A percentile compares a stretch with the other conserved stretches of the same genome.
Conservation (phyloP, 2,888 invertebrate species). For the Euphydryas editha region DNA sequence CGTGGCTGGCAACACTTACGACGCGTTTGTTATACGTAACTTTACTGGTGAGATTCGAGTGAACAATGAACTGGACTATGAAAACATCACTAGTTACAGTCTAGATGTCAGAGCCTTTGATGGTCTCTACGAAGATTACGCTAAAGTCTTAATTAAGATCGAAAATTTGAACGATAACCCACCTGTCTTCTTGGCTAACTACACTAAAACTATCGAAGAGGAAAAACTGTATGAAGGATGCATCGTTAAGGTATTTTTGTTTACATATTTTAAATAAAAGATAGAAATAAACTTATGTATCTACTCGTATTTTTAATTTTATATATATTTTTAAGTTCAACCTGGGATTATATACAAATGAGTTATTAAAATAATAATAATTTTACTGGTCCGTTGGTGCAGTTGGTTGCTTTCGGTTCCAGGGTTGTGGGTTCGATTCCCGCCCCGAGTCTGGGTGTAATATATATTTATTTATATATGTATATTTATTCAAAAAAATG, state of each 20-base stretch:
- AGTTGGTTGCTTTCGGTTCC: no score
- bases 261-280: background rate
- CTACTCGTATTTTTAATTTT: no score
- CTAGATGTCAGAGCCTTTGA: constrained; percentile 93
- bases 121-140: constrained; percentile 91
- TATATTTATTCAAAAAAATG: no score
- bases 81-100: constrained; percentile 92
- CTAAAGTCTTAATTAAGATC: constrained; percentile 92
- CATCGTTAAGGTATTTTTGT: constrained; percentile 83
- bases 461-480: no score
- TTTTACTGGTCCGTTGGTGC: no score
- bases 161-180: constrained; percentile 97
- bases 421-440: no score
- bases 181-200: constrained; percentile 90
- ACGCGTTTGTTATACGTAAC: constrained; percentile 93
- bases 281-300: background rate
- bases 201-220: constrained; percentile 89
- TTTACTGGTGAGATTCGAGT: constrained; percentile 94
- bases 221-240: constrained; percentile 88
- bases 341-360: no score
- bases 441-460: no score
- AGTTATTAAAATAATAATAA: no score
- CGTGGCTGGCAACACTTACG: constrained; percentile 91
- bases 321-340: no score
- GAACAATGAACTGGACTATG: constrained; percentile 91